phyloP scores from a whole-genome alignment of 2,797 vertebrate genomes.

The Lithobates pipiens region DNA sequence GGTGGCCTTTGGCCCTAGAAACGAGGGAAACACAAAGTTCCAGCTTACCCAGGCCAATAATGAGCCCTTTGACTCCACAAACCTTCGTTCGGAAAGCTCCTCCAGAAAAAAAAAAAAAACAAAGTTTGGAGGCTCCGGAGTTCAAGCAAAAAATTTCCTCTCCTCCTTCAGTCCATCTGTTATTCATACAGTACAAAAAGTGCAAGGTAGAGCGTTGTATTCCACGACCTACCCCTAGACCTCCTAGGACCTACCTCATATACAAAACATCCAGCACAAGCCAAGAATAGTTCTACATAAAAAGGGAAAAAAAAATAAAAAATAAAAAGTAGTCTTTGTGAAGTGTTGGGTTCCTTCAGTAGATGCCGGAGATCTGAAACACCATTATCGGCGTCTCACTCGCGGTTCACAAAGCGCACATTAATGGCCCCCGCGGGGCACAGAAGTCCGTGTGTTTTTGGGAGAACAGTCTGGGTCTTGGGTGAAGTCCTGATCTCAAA shows the following conservation, averaged over 20 bases:
- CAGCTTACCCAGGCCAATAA: too few species aligned
- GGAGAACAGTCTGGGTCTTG: conserved; percentile 74
- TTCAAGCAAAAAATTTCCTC: not conserved
- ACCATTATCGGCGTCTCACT: conserved; percentile 61
- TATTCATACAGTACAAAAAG: conserved; percentile 26
- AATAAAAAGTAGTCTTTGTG: not conserved
- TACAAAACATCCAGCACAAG: not conserved
- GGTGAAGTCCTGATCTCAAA: conserved; percentile 83
- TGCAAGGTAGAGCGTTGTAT: conserved; percentile 32
- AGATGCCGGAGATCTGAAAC: too few species aligned
- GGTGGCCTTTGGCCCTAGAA: too few species aligned
- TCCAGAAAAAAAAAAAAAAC: too few species aligned
- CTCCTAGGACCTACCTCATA: not conserved
- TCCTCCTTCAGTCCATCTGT: not conserved
- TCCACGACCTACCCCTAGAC: not conserved
- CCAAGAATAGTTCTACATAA: not conserved
- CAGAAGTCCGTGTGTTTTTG: conserved; percentile 89
- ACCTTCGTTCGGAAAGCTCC: not conserved
- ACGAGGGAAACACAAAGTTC: too few species aligned
- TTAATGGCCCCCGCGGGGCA: conserved; percentile 81
- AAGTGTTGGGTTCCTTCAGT: not conserved
- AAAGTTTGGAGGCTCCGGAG: not conserved
- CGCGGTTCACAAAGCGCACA: conserved; percentile 82
- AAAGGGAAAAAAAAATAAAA: too few species aligned
- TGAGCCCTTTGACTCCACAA: too few species aligned